Evolutionary conservation across 2,113 vertebrate genomes (phyloP), one percentile per base, ranked within the genome.

Genomic region (Cephalopholis sonnerati): DNA sequence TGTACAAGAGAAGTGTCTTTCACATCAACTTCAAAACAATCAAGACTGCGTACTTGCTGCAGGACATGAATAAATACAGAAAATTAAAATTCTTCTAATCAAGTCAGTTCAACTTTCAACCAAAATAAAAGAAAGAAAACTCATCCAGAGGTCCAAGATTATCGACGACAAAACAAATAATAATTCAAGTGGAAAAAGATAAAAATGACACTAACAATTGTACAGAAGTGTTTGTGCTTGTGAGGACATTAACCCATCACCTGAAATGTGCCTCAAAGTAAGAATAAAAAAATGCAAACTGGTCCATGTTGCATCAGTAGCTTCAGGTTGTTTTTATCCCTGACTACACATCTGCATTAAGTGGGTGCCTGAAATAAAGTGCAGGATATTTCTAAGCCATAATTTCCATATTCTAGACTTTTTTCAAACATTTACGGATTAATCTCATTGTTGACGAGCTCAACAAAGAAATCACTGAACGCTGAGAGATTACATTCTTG

Each of bases 321-420:
- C 39, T 46, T 55, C 7, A 20, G 59, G 10, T 74, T 66, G 57
- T 57, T 36, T 51, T 12, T 7, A 18, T 68, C 53, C 84, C 55
- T 57, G 36, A 87, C 78, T 71, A 64, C 48, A 80, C 46, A 24
- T 77, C 65, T 86, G 82, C 74, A 76, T 88, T 46, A 44, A 41
- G n/a, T 61, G 79, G 79, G 72, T 74, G 80, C 69, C 81, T 83
- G 76, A 89, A 89, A 91, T 93, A 94, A 93, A 93, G 92, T 94
- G 93, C 92, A 87, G 84, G 79, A 85, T 77, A 87, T 83, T 82
- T 86, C 84, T 77, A 64, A 1, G 48, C 59, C 86, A 74, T 68
- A 25, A 77, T 74, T 62, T 85, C 63, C 50, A 81, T 73, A 18
- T 79, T 90, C 68, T 76, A 74, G 17, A 83, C 51, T 69, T 81